Percentiles rank a stretch among this genome's conserved stretches.
phyloP scores from a whole-genome alignment of 2,888 invertebrate genomes.

The Lepidonotus clava region DNA sequence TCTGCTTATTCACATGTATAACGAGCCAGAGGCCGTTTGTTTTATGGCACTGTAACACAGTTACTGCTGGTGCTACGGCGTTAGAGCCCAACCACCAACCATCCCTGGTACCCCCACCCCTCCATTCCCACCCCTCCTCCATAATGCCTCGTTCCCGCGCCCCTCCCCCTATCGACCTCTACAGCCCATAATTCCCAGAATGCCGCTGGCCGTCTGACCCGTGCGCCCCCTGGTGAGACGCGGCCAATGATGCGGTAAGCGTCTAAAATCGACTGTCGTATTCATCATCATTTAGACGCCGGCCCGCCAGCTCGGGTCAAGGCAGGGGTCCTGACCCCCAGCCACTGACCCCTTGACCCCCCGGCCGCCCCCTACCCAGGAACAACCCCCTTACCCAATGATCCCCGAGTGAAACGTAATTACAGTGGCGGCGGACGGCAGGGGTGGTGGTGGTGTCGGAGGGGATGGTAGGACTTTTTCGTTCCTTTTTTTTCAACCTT shows the following conservation, averaged over 20 bases:
- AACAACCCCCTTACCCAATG: constrained; percentile 47
- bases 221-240: constrained; percentile 33
- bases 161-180: constrained; percentile 32
- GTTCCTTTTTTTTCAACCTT: too few relatives aligned
- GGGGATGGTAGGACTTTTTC: too few relatives aligned
- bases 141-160: constrained; percentile 2
- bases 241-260: constrained; percentile 45
- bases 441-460: background rate
- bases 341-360: background rate
- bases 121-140: background rate
- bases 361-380: constrained; percentile 8
- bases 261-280: constrained; percentile 48
- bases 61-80: too few relatives aligned
- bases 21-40: too few relatives aligned
- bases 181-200: constrained; percentile 44
- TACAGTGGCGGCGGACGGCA: background rate
- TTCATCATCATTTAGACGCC: constrained; percentile 44
- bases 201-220: constrained; percentile 41
- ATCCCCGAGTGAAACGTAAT: constrained; percentile 37
- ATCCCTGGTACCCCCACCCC: too few relatives aligned
- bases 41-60: too few relatives aligned
- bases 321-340: background rate
- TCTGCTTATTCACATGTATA: too few relatives aligned
- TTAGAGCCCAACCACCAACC: too few relatives aligned
- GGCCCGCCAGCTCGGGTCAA: constrained; percentile 4